Evolutionary conservation across 2,888 invertebrate genomes (phyloP).

Genomic region (Clivina fossor): DNA sequence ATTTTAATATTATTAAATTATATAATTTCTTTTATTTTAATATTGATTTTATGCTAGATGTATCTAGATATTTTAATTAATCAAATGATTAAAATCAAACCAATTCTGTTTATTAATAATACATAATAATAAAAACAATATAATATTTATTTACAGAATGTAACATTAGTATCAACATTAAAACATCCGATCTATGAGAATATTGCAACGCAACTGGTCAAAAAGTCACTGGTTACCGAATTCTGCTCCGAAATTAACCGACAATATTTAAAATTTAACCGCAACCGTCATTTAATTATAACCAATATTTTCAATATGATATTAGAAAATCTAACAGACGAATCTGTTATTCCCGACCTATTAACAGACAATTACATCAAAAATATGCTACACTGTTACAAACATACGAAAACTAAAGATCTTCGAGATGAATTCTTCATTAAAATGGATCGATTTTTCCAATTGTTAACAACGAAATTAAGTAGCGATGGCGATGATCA

Average conservation of each 20-base stretch:
- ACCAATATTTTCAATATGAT: slow-evolving; percentile 62
- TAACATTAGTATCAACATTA: slow-evolving; percentile 59
- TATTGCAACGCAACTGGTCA: slow-evolving; percentile 59
- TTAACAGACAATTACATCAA: slow-evolving; percentile 67
- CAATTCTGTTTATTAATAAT: no score
- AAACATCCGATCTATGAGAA: slow-evolving; percentile 67
- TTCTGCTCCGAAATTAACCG: slow-evolving; percentile 62
- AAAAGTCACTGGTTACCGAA: slow-evolving; percentile 55
- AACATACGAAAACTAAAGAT: slow-evolving; percentile 60
- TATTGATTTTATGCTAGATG: no score
- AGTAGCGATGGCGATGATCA: slow-evolving; percentile 56
- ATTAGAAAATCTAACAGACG: slow-evolving; percentile 56
- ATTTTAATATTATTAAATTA: no score
- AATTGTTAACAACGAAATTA: slow-evolving; percentile 56
- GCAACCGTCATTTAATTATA: slow-evolving; percentile 62
- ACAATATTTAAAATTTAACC: slow-evolving; percentile 56
- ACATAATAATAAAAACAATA: no score
- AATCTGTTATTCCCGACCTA: slow-evolving; percentile 59
- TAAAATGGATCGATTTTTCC: slow-evolving; percentile 60
- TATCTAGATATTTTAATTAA: no score
- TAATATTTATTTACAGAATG: slow-evolving; percentile 57
- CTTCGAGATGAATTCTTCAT: slow-evolving; percentile 61
- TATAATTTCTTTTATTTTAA: no score
- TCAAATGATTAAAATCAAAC: no score
- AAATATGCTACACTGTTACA: slow-evolving; percentile 65